Evolutionary conservation across 64 coral and sea anemone species (phyloP), one percentile per base, ranked within the genome.

Genomic region (Montipora foliosa): DNA sequence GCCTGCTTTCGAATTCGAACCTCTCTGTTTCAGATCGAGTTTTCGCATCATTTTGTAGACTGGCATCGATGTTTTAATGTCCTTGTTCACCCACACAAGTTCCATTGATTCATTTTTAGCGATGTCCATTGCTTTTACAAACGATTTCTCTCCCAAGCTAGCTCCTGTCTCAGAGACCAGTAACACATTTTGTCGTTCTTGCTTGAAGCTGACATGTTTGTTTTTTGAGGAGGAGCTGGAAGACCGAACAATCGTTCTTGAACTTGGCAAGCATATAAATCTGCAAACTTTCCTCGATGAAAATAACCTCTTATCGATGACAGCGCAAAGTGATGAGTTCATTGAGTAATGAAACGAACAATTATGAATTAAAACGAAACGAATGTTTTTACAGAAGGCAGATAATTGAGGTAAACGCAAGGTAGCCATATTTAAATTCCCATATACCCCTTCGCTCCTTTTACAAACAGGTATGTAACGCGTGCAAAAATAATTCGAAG

Each of bases 81-180:
- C 7, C n/a, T 24, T 86, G 66, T 86, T 86, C 3, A 71, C n/a
- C 82, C 82, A 50, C 2, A 72, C 66, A 68, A 86, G 82, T 19
- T 71, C 82, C 8, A 86, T 66, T n/a, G 62, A 72, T 86, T 51
- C 47, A 1, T 70, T 66, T 72, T n/a, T 17, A 2, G 82, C 82
- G 7, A 86, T 49, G 15, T 67, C 17, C 16, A 8, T n/a, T 47
- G 82, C 82, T 49, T 86, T 17, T 86, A 19, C 17, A 70, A 86
- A 4, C 8, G 82, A 72, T 19, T 17, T 86, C 12, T 86, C 64
- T 21, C 82, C 82, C n/a, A 71, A 66, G 61, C 68, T 71, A 71
- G 5, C 5, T 49, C 82, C 64, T 50, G 62, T 86, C 6, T 86
- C 66, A 45, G 49, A 44, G 19, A 86, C 82, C 10, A 86, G 82